A percentile compares a stretch with the other conserved stretches of the same genome.
Evolutionary conservation across 2,113 vertebrate species (phyloP).

Genomic region (Petroica traversi): DNA sequence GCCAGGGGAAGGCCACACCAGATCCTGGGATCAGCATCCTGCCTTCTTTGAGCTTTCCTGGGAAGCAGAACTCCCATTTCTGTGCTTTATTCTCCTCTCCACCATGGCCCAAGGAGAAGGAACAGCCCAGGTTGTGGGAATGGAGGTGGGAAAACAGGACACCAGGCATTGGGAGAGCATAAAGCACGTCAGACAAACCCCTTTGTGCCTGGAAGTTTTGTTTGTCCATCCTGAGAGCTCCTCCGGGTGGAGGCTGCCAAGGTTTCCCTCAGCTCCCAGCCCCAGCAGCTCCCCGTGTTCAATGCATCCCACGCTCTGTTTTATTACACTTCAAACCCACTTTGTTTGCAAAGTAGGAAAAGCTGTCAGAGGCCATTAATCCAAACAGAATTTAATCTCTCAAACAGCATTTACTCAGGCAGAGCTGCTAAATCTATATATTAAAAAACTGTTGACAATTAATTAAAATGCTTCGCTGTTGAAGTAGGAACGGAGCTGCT

Average conservation of each 20-base stretch:
- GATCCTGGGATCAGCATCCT: not conserved
- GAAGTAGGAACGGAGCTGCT: not conserved
- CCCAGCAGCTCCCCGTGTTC: constrained; percentile 29
- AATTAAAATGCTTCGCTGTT: constrained; percentile 54
- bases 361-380: constrained; percentile 71
- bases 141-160: not conserved
- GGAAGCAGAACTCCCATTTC: not conserved
- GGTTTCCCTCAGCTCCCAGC: constrained; percentile 4
- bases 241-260: not conserved
- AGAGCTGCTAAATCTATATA: constrained; percentile 56
- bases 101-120: not conserved
- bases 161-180: not conserved
- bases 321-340: constrained; percentile 67
- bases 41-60: not conserved
- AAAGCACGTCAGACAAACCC: not conserved
- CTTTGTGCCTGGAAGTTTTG: not conserved
- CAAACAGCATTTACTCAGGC: constrained; percentile 59
- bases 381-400: constrained; percentile 68
- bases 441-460: constrained; percentile 64
- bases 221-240: not conserved
- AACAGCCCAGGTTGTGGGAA: not conserved
- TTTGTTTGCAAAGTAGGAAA: constrained; percentile 68
- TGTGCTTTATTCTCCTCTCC: not conserved
- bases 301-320: constrained; percentile 34
- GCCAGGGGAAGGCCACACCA: not conserved